Conservation (phyloP, 2,888 invertebrate genomes). For the Catocala nupta region DNA sequence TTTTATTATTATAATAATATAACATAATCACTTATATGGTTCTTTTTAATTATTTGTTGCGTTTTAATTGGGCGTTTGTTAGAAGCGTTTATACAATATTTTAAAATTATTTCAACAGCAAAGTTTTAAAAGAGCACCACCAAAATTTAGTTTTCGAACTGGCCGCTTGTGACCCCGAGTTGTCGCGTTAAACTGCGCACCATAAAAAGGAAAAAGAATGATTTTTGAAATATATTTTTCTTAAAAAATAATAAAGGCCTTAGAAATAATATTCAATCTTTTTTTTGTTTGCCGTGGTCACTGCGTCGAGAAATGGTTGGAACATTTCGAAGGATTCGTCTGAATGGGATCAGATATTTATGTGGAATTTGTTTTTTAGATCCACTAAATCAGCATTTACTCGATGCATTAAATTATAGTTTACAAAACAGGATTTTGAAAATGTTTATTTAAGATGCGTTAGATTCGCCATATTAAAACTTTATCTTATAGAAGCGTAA, state of each 20-base stretch:
- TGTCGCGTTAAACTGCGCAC: conserved; percentile 68
- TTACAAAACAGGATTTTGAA: conserved; percentile 1
- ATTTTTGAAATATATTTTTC: conserved; percentile 56
- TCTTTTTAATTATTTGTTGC: no score
- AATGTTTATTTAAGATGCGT: conserved; percentile 3
- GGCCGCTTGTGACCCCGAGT: conserved; percentile 64
- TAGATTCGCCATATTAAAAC: background rate
- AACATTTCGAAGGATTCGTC: conserved; percentile 38
- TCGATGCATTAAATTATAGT: conserved; percentile 17
- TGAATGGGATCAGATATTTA: conserved; percentile 50
- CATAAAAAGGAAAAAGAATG: conserved; percentile 63
- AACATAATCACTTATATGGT: no score
- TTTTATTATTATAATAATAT: no score
- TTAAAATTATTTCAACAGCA: background rate
- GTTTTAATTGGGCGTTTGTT: no score
- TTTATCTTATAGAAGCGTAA: background rate
- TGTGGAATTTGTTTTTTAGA: conserved; percentile 35
- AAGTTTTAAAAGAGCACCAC: conserved; percentile 22
- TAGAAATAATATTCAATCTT: conserved; percentile 65
- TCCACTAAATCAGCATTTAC: conserved; percentile 19
- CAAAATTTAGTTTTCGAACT: conserved; percentile 57
- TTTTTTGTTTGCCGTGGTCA: conserved; percentile 61
- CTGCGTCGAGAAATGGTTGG: conserved; percentile 39
- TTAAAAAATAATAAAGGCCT: conserved; percentile 64
- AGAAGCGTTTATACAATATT: no score